A percentile compares a stretch with the other conserved stretches of the same genome.
phyloP scores from a whole-genome alignment of 2,888 invertebrate species.

The Oligia latruncula region DNA sequence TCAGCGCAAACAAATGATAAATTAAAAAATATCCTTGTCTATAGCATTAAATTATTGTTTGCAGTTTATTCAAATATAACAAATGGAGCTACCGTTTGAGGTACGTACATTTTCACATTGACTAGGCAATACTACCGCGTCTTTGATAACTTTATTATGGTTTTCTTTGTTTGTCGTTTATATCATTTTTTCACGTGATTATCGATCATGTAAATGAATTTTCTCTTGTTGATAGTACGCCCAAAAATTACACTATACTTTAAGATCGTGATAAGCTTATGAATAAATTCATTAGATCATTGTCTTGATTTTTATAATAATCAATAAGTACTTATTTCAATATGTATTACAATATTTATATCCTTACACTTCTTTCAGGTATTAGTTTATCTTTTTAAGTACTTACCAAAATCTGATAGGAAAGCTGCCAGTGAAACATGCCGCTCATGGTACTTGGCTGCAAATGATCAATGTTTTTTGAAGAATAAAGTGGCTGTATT shows the following conservation, averaged over 20 bases:
- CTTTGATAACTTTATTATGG: slow-evolving; percentile 26
- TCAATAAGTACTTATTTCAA: not conserved
- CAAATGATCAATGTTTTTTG: slow-evolving; percentile 90
- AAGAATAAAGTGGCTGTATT: slow-evolving; percentile 88
- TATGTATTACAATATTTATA: not conserved
- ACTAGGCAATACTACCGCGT: slow-evolving; percentile 38
- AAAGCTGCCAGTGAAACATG: slow-evolving; percentile 92
- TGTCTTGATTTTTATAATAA: not conserved
- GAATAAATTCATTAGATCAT: slow-evolving; percentile 1
- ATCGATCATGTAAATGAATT: slow-evolving; percentile 48
- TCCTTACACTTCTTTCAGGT: slow-evolving; percentile 84
- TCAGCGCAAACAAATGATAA: slow-evolving; percentile 20
- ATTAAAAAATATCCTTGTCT: slow-evolving; percentile 3
- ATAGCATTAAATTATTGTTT: slow-evolving; percentile 25
- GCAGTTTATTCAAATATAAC: slow-evolving; percentile 19
- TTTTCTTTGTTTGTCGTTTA: slow-evolving; percentile 78
- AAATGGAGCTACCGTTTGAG: slow-evolving; percentile 85
- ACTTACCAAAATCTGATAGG: slow-evolving; percentile 91
- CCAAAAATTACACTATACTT: slow-evolving; percentile 6
- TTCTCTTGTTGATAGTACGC: slow-evolving; percentile 54
- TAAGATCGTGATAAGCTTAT: not conserved
- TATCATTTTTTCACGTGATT: slow-evolving; percentile 85
- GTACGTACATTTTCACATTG: slow-evolving; percentile 66
- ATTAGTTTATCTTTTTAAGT: slow-evolving; percentile 91
- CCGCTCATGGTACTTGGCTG: slow-evolving; percentile 92